Conservation (phyloP, 2,888 invertebrate genomes). For the Bimastos eiseni region DNA sequence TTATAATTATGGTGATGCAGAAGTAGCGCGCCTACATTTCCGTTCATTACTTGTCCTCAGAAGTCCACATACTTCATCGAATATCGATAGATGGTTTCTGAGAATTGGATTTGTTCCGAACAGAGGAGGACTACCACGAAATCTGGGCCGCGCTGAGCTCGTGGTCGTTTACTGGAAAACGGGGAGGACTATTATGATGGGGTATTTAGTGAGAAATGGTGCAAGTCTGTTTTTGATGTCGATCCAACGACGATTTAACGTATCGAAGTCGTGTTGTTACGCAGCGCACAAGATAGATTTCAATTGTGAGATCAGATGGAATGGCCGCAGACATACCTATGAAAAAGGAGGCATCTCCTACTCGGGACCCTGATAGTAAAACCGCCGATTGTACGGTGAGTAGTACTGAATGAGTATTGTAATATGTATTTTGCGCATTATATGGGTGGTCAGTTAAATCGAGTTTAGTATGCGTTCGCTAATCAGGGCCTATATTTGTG, state of each 20-base stretch:
- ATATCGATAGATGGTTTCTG: slow-evolving; percentile 2
- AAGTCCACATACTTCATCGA: neutral
- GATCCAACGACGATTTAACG: neutral
- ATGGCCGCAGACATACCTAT: neutral
- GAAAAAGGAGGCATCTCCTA: neutral
- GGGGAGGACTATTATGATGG: neutral
- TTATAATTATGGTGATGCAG: neutral
- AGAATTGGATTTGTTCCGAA: neutral
- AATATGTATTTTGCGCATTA: neutral
- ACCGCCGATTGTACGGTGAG: neutral
- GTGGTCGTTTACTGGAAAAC: neutral
- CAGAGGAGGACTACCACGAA: neutral
- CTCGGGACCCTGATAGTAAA: neutral
- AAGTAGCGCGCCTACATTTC: neutral
- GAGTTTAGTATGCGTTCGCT: no score
- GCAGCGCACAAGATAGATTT: neutral
- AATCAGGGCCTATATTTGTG: no score
- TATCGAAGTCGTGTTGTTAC: neutral
- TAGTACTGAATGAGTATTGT: neutral
- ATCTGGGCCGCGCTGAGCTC: neutral
- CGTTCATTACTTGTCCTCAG: neutral
- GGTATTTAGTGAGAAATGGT: neutral
- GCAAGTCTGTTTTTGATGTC: slow-evolving; percentile 1
- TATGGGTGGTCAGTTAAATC: neutral
- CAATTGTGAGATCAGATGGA: neutral